Base-by-base conservation (phyloP, 2,113 vertebrate genomes). In the Lipophrys pholis region DNA sequence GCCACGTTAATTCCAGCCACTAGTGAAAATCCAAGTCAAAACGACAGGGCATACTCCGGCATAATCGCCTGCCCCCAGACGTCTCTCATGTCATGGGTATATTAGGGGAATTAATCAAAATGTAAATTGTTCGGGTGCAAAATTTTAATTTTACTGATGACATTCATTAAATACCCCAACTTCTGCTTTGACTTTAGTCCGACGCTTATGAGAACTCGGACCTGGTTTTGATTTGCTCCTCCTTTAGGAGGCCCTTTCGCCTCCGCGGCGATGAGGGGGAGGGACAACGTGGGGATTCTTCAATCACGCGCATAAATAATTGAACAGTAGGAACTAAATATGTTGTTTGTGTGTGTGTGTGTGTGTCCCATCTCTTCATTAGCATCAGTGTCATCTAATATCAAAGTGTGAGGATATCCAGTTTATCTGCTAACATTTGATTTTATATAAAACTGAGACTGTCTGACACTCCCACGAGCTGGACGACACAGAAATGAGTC, bases 1-100 rank as follows among this genome's bases (percentile, higher is more conserved):
- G 84, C 80, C 84, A 87, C 85, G 83, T 85, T 93, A 90, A 92
- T 92, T 91, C 88, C 81, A 80, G 80, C 82, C 80, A 86, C 86
- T 84, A 81, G 63, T 81, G 74, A 46, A 84, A 91, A 89, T 83
- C 84, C 76, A 62, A 55, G 57, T 49, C 82, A 86, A 81, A 84
- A 73, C 73, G 76, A 77, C 67, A 43, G 82, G 82, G 71, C 72
- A n/a, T 77, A 77, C 80, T 60, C 80, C 81, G 66, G 65, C 86
- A 64, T 90, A 89, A 93, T 92, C 86, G 3, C 71, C 81, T 81
- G 83, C 79, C 84, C 85, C 87, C 89, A 91, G 86, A 83, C 53
- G 57, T 69, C 68, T 80, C 79, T 80, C 72, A 87, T 91, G 91
- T 87, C 85, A 90, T 78, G 84, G 84, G 62, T 48, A 70, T 75